Percentiles rank a stretch among this genome's conserved stretches.
phyloP scores from a whole-genome alignment of 1,140 invertebrate genomes.

The Musca domestica region DNA sequence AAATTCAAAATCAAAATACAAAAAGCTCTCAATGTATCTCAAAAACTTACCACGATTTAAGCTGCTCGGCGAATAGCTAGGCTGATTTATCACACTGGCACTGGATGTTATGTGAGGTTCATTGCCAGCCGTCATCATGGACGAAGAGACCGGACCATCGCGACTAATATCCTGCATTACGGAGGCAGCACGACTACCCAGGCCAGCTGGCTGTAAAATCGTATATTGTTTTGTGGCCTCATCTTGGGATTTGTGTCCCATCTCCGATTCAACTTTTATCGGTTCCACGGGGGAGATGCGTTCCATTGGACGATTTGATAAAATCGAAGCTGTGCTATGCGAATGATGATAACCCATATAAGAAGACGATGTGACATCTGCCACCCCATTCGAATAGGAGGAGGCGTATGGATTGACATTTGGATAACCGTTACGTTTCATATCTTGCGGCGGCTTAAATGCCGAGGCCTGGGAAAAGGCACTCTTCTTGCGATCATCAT shows the following conservation, averaged over 20 bases:
- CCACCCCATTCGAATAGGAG: background rate
- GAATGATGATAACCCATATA: conserved; percentile 14
- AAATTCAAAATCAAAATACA: conserved; percentile 5
- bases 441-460: conserved; percentile 68
- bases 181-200: conserved; percentile 72
- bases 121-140: conserved; percentile 40
- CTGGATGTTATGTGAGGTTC: conserved; percentile 34
- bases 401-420: conserved; percentile 15
- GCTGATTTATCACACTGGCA: conserved; percentile 52
- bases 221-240: conserved; percentile 71
- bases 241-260: background rate
- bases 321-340: conserved; percentile 13
- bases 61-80: conserved; percentile 70
- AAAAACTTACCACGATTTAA: conserved; percentile 68
- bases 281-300: background rate
- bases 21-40: background rate
- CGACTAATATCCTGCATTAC: conserved; percentile 73
- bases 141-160: conserved; percentile 64
- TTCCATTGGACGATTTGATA: conserved; percentile 10
- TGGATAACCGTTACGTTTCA: conserved; percentile 54
- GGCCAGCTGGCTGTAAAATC: conserved; percentile 75
- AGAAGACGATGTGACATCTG: conserved; percentile 2
- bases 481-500: conserved; percentile 22
- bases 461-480: conserved; percentile 58
- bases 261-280: background rate